phyloP scores from a whole-genome alignment of 2,797 vertebrate genomes.

The Pantherophis alleghaniensis region DNA sequence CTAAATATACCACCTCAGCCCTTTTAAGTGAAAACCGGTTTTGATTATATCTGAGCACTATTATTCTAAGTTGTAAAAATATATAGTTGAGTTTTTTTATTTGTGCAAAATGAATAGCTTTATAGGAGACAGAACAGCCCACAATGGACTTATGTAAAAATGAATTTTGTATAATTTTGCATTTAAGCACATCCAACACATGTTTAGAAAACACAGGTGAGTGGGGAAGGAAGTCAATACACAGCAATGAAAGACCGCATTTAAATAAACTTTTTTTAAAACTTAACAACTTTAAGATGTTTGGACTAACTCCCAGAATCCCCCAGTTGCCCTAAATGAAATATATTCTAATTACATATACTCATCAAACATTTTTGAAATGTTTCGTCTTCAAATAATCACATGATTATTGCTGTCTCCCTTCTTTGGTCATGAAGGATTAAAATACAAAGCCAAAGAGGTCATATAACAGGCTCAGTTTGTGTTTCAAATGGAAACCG shows the following conservation, averaged over 20 bases:
- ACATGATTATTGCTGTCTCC: conserved; percentile 20
- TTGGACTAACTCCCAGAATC: background rate
- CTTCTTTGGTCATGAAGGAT: conserved; percentile 53
- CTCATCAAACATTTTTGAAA: conserved; percentile 19
- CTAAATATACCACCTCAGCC: too few species aligned
- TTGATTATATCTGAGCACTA: too few species aligned
- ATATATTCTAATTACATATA: conserved; percentile 53
- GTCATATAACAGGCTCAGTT: conserved; percentile 59
- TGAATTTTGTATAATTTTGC: too few species aligned
- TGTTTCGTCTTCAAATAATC: conserved; percentile 61
- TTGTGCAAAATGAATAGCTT: too few species aligned
- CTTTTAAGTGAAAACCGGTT: too few species aligned
- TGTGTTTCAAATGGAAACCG: conserved; percentile 48
- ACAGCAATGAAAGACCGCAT: background rate
- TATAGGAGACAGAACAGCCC: too few species aligned
- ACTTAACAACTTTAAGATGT: background rate
- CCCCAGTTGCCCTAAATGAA: conserved; percentile 12
- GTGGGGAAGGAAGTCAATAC: conserved; percentile 14
- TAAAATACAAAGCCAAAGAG: conserved; percentile 53
- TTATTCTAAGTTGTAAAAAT: too few species aligned
- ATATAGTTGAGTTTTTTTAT: too few species aligned
- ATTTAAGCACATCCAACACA: too few species aligned
- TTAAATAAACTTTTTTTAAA: background rate
- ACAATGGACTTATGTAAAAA: too few species aligned
- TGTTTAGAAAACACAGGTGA: too few species aligned